phyloP scores from a whole-genome alignment of 2,888 invertebrate species.

The Agrotis exclamationis region DNA sequence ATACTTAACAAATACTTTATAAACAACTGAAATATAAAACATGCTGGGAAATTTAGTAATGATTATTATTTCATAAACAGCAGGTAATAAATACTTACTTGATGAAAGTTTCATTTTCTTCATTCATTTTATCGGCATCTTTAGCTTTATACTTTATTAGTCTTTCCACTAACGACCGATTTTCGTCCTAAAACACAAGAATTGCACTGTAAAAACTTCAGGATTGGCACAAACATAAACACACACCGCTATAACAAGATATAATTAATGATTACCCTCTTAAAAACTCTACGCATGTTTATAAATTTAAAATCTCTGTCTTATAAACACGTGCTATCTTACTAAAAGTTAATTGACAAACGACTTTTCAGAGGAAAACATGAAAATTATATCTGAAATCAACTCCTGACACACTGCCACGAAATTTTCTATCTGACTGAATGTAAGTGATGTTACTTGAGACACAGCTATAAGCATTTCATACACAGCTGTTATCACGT shows the following conservation, averaged over 20 bases:
- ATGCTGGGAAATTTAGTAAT: slow-evolving; percentile 65
- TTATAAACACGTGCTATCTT: slow-evolving; percentile 13
- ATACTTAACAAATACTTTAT: slow-evolving; percentile 50
- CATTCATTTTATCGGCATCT: slow-evolving; percentile 99
- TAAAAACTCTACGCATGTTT: slow-evolving; percentile 70
- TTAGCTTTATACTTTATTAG: slow-evolving; percentile 97
- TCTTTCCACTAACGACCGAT: slow-evolving; percentile 95
- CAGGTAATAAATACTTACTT: slow-evolving; percentile 92
- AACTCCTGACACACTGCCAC: slow-evolving; percentile 66
- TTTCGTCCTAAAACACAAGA: slow-evolving; percentile 94
- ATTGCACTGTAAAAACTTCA: slow-evolving; percentile 34
- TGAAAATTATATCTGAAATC: slow-evolving; percentile 50
- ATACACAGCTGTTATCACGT: slow-evolving; percentile 82
- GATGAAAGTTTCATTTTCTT: slow-evolving; percentile 98
- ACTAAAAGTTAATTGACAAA: slow-evolving; percentile 23
- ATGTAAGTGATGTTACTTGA: slow-evolving; percentile 77
- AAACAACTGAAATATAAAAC: slow-evolving; percentile 70
- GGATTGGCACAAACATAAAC: slow-evolving; percentile 32
- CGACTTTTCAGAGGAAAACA: slow-evolving; percentile 47
- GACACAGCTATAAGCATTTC: slow-evolving; percentile 78
- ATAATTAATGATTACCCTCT: slow-evolving; percentile 56
- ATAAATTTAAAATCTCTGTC: slow-evolving; percentile 15
- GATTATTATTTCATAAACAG: slow-evolving; percentile 17
- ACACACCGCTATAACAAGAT: slow-evolving; percentile 4
- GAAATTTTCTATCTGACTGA: slow-evolving; percentile 79